Evolutionary conservation across 2,113 vertebrate genomes (phyloP).

Genomic region (Rutilus rutilus): DNA sequence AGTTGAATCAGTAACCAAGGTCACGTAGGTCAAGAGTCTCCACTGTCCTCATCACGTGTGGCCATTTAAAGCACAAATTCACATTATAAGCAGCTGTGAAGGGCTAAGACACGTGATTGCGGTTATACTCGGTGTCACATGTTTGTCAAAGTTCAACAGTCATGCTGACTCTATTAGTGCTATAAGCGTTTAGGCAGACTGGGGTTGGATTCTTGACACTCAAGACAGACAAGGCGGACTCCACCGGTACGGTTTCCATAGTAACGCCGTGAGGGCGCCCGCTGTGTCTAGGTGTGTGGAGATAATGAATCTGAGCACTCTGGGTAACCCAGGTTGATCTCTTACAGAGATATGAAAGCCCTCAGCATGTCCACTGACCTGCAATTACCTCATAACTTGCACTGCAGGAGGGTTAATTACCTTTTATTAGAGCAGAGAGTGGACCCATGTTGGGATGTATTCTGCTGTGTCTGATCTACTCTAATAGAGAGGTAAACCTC

Average conservation of each 20-base stretch:
- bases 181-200: background rate
- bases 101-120: conserved; percentile 12
- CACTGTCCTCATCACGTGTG: conserved; percentile 5
- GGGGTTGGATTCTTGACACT: conserved; percentile 24
- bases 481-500: background rate
- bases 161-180: conserved; percentile 23
- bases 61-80: conserved; percentile 1
- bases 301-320: conserved; percentile 50
- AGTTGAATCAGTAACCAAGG: conserved; percentile 6
- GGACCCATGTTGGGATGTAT: conserved; percentile 2
- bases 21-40: conserved; percentile 4
- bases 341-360: conserved; percentile 28
- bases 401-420: conserved; percentile 41
- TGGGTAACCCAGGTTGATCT: conserved; percentile 40
- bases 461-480: conserved; percentile 2
- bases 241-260: conserved; percentile 31
- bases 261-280: conserved; percentile 21
- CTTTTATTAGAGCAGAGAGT: conserved; percentile 32
- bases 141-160: conserved; percentile 43
- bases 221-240: conserved; percentile 9
- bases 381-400: conserved; percentile 50
- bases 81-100: conserved; percentile 23
- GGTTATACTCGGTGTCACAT: background rate
- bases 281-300: conserved; percentile 25
- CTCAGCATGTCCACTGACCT: conserved; percentile 27